Conservation (phyloP, 2,888 invertebrate genomes). For the Rhimphoctona megacephalus region DNA sequence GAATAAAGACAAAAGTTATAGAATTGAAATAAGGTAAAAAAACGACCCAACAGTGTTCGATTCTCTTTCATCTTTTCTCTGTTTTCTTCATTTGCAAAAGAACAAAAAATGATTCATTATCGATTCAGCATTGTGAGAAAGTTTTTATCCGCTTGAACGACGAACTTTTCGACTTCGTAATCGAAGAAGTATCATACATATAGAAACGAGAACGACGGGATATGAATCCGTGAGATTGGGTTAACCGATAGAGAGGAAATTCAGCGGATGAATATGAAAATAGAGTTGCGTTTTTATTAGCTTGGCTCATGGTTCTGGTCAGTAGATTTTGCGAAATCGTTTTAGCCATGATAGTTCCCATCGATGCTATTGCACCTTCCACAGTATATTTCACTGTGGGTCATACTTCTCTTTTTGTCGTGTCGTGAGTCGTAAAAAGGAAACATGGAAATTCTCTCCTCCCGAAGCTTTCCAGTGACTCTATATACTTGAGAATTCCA, state of each 20-base stretch:
- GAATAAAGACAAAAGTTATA: too few species aligned
- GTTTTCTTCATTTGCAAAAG: neutral
- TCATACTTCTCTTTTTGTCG: neutral
- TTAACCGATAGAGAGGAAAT: conserved; percentile 36
- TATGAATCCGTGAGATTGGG: conserved; percentile 17
- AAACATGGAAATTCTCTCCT: neutral
- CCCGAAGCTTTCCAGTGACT: too few species aligned
- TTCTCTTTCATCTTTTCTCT: neutral
- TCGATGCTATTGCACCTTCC: conserved; percentile 20
- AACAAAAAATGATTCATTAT: conserved; percentile 6
- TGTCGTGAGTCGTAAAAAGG: conserved; percentile 10
- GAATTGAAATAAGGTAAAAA: neutral
- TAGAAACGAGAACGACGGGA: neutral
- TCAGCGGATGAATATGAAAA: conserved; percentile 28
- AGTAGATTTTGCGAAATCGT: conserved; percentile 10
- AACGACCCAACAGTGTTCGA: neutral
- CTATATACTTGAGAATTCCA: conserved; percentile 12
- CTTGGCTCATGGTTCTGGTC: neutral
- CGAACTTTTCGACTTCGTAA: conserved; percentile 11
- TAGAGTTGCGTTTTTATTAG: conserved; percentile 22
- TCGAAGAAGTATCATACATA: neutral
- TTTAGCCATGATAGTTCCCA: conserved; percentile 5
- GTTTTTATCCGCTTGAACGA: neutral
- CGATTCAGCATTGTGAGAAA: conserved; percentile 4
- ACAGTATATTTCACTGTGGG: neutral